Percentiles rank a stretch among this genome's conserved stretches.
These are phyloP conservation scores for Chinchilla lanigera DNA, from an alignment of 2,113 vertebrate species.

Conservation along the genomic window DNA sequence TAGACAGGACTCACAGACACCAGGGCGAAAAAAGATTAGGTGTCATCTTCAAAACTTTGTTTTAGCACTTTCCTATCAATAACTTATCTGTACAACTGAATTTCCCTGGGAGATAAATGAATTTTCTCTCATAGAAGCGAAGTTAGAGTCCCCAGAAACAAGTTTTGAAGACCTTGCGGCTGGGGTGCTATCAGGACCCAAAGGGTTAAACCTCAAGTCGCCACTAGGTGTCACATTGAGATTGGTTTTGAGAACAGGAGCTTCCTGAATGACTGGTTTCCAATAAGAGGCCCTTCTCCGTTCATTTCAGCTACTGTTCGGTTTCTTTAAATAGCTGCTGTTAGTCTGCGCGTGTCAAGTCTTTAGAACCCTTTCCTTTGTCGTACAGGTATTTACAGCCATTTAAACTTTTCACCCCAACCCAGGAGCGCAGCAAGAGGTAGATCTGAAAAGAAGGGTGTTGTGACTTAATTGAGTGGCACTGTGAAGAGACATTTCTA, in stretches of 20 bases:
- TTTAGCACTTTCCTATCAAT: not conserved
- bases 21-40: not conserved
- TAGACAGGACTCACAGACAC: not conserved
- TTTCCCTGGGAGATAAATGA: not conserved
- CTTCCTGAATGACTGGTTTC: not conserved
- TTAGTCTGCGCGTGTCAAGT: conserved; percentile 47
- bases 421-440: not conserved
- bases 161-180: not conserved
- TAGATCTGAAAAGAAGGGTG: not conserved
- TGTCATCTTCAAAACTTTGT: not conserved
- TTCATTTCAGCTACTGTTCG: conserved; percentile 62
- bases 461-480: conserved; percentile 27
- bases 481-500: not conserved
- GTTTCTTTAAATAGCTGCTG: conserved; percentile 70
- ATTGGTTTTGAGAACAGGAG: conserved; percentile 62
- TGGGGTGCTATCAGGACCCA: not conserved
- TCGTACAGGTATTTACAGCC: conserved; percentile 69
- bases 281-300: conserved; percentile 39
- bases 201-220: conserved; percentile 78
- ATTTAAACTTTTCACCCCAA: conserved; percentile 76
- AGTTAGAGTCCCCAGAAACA: not conserved
- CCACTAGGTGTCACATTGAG: conserved; percentile 87
- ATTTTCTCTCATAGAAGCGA: not conserved
- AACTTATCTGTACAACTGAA: not conserved
- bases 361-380: conserved; percentile 42